Base-by-base conservation (phyloP, 2,797 vertebrate genomes). In the Neostethus bicornis region DNA sequence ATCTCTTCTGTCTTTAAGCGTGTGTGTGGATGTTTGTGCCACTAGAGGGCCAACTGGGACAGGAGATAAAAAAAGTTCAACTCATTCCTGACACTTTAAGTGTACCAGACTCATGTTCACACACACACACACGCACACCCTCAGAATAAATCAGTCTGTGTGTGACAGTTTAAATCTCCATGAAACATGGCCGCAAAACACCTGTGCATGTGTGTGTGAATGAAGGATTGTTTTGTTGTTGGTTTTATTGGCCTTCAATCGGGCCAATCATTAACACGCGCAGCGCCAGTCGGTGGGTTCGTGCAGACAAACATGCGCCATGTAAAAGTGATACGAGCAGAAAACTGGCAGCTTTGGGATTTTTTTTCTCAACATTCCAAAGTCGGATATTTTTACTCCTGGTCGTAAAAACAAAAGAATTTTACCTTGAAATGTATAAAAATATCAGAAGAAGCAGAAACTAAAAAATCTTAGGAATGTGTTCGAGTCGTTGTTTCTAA, bases 191-290 rank as follows among this genome's bases (percentile, higher is more conserved):
- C 6, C 41, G 29, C 65, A 41, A 53, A 64, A 20, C 53, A 31
- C 45, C 19, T 66, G 49, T 54, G 51, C 66, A 51, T 47, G 59
- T 46, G 16, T 60, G 38, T 44, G 41, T 65, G 1, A 37, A 17
- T 31, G 46, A 28, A 45, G n/a, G 9, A 46, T 17, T 28, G 2
- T 54, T 71, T 19, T 55, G 23, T 28, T 9, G 29, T 71, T 69
- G 49, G 44, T 32, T 89, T 89, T 87, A 84, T 82, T 73, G 72
- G 51, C 60, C 43, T 52, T 43, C 8, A 59, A 63, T 28, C 48
- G 7, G 51, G 80, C 48, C 63, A 90, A 89, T 90, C 51, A 90
- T 89, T 90, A 87, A 90, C 87, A 59, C 37, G 20, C 46, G 21
- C 48, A 45, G 7, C 29, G 42, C 32, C 54, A 58, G 48, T 21